Evolutionary conservation across 2,797 vertebrate genomes (phyloP).

Genomic region (Cyclopterus lumpus): DNA sequence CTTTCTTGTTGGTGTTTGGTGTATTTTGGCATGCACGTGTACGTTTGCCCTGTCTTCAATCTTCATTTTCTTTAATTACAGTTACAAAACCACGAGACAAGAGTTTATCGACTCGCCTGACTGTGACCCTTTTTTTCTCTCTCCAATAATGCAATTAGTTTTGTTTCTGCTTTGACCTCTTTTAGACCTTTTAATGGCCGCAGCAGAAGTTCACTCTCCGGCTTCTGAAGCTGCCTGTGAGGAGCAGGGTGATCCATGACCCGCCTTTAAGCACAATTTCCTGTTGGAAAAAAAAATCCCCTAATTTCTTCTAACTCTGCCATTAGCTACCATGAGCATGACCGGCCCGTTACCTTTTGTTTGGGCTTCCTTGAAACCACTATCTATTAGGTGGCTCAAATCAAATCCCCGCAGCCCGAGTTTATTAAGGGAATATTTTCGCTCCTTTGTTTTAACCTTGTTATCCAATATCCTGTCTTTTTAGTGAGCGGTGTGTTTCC

Average conservation of each 20-base stretch:
- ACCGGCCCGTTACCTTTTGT: slow-evolving; percentile 83
- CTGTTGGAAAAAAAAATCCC: slow-evolving; percentile 77
- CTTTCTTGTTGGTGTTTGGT: slow-evolving; percentile 21
- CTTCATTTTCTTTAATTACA: slow-evolving; percentile 42
- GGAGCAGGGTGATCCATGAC: slow-evolving; percentile 79
- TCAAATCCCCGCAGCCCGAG: slow-evolving; percentile 79
- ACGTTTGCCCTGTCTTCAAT: slow-evolving; percentile 18
- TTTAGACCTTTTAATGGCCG: slow-evolving; percentile 58
- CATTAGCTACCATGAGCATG: slow-evolving; percentile 83
- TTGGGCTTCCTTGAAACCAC: slow-evolving; percentile 79
- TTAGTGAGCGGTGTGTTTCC: slow-evolving; percentile 63
- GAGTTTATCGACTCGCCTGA: slow-evolving; percentile 54
- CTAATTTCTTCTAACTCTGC: slow-evolving; percentile 81
- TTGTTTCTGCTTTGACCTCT: slow-evolving; percentile 57
- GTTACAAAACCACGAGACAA: slow-evolving; percentile 32
- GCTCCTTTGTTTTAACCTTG: slow-evolving; percentile 81
- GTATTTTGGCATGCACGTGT: slow-evolving; percentile 27
- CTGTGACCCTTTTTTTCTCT: slow-evolving; percentile 39
- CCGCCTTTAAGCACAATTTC: slow-evolving; percentile 84
- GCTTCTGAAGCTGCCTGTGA: slow-evolving; percentile 72
- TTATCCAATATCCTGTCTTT: slow-evolving; percentile 83
- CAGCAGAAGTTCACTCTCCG: slow-evolving; percentile 63
- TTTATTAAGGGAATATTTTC: slow-evolving; percentile 84
- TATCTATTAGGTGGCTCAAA: slow-evolving; percentile 83
- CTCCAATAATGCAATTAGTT: slow-evolving; percentile 55